Base-by-base conservation (phyloP, 2,113 vertebrate species). In the Oncorhynchus nerka region DNA sequence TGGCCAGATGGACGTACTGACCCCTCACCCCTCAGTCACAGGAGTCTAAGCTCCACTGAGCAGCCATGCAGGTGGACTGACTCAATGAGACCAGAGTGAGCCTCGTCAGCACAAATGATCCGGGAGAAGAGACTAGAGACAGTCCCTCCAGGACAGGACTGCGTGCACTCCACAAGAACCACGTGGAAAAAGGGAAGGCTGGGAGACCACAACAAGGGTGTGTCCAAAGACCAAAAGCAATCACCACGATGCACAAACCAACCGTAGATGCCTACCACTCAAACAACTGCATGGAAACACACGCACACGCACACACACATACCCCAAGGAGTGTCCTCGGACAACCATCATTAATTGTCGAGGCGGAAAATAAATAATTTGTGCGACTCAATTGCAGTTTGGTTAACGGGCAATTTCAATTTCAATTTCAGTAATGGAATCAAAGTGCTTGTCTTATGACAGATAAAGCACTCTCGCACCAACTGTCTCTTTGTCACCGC, bases 391-490 rank as follows among this genome's bases (percentile, higher is more conserved):
- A 86, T 71, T 75, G 72, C 79, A 45, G 67, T 83, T 45, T 55
- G 20, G 28, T 61, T 28, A 45, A 45, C 11, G 26, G 24, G 39
- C 39, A 13, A 34, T 20, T 34, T 45, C 71, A 84, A 68, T 74
- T 81, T 85, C 83, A 84, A 68, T 74, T 81, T 85, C 83, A 77
- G 87, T 90, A 89, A 90, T 81, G 70, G 81, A 91, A 91, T 89
- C 85, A 89, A 88, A 91, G 88, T 79, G 79, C 75, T 45, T 71
- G 83, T 79, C 81, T 86, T 88, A 90, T 86, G 84, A 88, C 84
- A 89, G 80, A 87, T 85, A 87, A 89, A 80, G 76, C 83, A 51
- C 80, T 57, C 76, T 30, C 73, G 78, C 81, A 79, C 57, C 74
- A 9, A 75, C 81, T 83, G 84, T 73, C 79, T 64, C 62, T 24